Evolutionary conservation across 1,140 invertebrate species (phyloP).

Genomic region (Drosophila biarmipes): DNA sequence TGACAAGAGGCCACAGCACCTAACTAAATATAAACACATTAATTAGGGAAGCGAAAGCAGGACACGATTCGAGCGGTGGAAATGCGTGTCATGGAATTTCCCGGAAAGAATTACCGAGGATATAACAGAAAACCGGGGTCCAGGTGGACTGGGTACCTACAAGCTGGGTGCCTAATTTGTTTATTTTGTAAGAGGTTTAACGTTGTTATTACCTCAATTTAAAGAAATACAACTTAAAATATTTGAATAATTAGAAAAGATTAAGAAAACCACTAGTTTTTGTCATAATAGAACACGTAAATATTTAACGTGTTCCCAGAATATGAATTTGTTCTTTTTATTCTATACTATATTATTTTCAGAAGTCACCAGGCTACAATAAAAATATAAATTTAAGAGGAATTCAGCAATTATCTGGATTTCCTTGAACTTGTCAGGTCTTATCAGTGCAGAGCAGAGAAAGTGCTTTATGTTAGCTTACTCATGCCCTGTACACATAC

Average conservation of each 20-base stretch:
- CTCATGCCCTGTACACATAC: background rate
- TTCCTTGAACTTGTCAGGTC: background rate
- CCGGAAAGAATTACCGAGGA: slow-evolving; percentile 1
- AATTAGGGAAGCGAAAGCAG: slow-evolving; percentile 41
- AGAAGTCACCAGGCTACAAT: too few species aligned
- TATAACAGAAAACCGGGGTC: background rate
- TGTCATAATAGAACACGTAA: too few species aligned
- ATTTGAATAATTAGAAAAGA: too few species aligned
- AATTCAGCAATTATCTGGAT: too few species aligned
- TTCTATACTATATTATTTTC: too few species aligned
- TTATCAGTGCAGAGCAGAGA: background rate
- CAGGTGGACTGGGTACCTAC: background rate
- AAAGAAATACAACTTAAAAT: too few species aligned
- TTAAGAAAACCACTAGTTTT: background rate
- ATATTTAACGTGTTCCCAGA: too few species aligned
- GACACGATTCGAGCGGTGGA: background rate
- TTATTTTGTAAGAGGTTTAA: background rate
- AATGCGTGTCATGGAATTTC: slow-evolving; percentile 18
- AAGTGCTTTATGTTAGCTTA: background rate
- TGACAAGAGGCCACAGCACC: slow-evolving; percentile 49
- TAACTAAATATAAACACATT: slow-evolving; percentile 58
- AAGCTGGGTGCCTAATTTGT: background rate
- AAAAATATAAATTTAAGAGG: too few species aligned
- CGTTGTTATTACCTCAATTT: background rate
- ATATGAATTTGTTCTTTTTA: too few species aligned